These are phyloP conservation scores for Cheilosia impressa DNA, from an alignment of 2,888 invertebrate genomes.

Conservation along the genomic window DNA sequence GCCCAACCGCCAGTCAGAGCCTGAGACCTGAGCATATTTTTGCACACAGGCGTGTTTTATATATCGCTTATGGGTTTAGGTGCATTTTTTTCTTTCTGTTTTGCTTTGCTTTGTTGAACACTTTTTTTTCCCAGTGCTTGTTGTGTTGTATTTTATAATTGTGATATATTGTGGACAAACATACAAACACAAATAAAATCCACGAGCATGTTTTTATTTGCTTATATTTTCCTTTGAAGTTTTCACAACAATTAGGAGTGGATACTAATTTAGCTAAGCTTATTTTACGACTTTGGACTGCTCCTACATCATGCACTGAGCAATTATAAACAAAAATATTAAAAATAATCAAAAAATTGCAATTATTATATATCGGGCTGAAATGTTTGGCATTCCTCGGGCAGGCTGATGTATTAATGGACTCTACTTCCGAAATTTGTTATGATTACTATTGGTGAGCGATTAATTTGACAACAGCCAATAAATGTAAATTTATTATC, in stretches of 20 bases:
- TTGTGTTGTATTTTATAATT: constrained; percentile 22
- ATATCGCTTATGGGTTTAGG: constrained; percentile 57
- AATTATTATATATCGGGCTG: not conserved
- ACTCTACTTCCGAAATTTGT: not conserved
- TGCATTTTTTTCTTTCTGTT: constrained; percentile 12
- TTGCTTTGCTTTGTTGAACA: not conserved
- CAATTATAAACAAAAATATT: constrained; percentile 17
- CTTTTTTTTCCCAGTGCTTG: constrained; percentile 8
- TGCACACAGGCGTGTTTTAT: constrained; percentile 66
- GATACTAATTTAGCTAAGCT: not conserved
- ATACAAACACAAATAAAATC: not conserved
- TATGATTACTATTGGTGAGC: constrained; percentile 13
- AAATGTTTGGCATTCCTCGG: not conserved
- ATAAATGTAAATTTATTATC: constrained; percentile 36
- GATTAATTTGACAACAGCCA: constrained; percentile 41
- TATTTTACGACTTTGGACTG: constrained; percentile 17
- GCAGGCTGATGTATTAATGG: constrained; percentile 43
- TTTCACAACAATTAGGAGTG: not conserved
- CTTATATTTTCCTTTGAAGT: no score
- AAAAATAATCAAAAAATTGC: constrained; percentile 14
- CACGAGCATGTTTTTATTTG: not conserved
- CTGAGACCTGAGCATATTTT: constrained; percentile 28
- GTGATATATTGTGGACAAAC: constrained; percentile 25
- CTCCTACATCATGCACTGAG: constrained; percentile 38
- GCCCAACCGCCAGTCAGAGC: not conserved